Evolutionary conservation across 2,888 invertebrate genomes (phyloP), one percentile per base, ranked within the genome.

Genomic region (Andrena fulva): DNA sequence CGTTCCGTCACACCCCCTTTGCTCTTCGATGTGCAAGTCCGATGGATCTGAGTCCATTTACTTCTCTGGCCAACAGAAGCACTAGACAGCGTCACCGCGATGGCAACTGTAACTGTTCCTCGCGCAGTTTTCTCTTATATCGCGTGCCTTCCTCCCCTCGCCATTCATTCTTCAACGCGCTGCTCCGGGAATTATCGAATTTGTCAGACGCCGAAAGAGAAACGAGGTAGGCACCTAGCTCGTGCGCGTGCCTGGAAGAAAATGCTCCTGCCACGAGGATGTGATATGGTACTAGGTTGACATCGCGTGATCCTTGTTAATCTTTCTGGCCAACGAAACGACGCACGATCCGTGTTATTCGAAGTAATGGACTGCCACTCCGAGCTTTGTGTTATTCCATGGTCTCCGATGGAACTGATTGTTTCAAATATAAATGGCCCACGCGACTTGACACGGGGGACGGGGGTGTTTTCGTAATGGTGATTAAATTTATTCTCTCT

Each of bases 1-100:
- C 73, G 62, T 67, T 66, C 78, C 77, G 72, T 78, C 82, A 54
- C 69, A 62, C 63, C 82, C 73, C 71, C 35, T 67, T 64, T 70
- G 69, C 75, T 80, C 75, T 79, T 73, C 79, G 79, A 72, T 74
- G 75, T 66, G 80, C 75, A 82, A 78, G 80, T 77, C 76, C 82
- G 82, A 86, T 81, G 78, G 83, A 87, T 85, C 69, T 75, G 60
- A 85, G 71, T 77, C 82, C 84, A 84, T 86, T 88, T 85, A 82
- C 72, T 80, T 68, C 27, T 62, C 74, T 52, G 81, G 59, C 70
- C 84, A 69, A 80, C 62, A 27, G 54, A 50, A 81, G 78, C 77
- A 77, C 68, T 62, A 48, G 62, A 63, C 63, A 52, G n/a, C 50
- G 35, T 27, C 27, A 12, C 59, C 42, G 50, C 31, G 24, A 70